phyloP scores from a whole-genome alignment of 1,140 invertebrate species.

The Gyrodactylus salaris region DNA sequence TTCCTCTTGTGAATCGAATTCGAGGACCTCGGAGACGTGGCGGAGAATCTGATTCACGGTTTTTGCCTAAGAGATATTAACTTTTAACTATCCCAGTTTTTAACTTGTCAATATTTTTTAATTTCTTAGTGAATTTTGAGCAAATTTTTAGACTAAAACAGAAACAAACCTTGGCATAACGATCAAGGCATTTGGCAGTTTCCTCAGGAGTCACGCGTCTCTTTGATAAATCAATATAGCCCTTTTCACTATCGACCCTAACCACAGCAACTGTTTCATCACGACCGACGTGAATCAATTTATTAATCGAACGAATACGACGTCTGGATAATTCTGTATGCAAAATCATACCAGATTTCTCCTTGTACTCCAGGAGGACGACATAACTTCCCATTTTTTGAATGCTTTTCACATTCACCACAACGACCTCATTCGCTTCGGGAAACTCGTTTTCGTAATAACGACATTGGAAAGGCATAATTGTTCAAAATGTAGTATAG shows the following conservation, averaged over 20 bases:
- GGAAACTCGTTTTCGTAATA: constrained; percentile 93
- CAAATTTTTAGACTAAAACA: constrained; percentile 38
- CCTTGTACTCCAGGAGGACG: constrained; percentile 81
- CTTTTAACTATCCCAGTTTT: no score
- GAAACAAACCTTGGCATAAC: constrained; percentile 92
- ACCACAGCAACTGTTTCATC: constrained; percentile 96
- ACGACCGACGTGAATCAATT: constrained; percentile 84
- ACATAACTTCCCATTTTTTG: constrained; percentile 99
- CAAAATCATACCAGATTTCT: constrained; percentile 54
- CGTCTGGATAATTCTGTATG: constrained; percentile 70
- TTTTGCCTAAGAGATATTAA: no score
- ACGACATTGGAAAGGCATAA: constrained; percentile 39
- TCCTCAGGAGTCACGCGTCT: constrained; percentile 85
- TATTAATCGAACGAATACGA: constrained; percentile 94
- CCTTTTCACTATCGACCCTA: constrained; percentile 94
- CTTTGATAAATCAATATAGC: constrained; percentile 98
- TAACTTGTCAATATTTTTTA: no score
- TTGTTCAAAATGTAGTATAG: neutral
- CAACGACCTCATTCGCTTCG: constrained; percentile 91
- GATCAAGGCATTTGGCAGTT: constrained; percentile 80
- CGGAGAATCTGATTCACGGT: constrained; percentile 55
- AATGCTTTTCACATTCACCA: constrained; percentile 90
- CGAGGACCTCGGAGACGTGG: constrained; percentile 70
- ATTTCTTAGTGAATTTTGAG: no score
- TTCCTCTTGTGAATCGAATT: constrained; percentile 56